Base-by-base conservation (phyloP, 2,888 invertebrate genomes). In the Xestia c-nigrum region DNA sequence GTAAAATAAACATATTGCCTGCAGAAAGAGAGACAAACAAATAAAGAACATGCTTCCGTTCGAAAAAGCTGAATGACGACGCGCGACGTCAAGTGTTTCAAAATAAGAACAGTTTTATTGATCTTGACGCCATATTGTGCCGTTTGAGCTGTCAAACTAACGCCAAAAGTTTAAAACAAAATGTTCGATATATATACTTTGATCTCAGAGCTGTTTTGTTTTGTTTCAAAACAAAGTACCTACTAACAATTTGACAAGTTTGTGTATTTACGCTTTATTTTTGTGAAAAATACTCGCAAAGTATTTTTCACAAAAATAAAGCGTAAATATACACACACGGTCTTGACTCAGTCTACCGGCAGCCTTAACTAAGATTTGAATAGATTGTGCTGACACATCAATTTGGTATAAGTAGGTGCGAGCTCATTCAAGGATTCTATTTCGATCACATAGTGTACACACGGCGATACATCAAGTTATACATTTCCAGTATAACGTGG, bases 81-180 rank as follows among this genome's bases (percentile, higher is more conserved):
- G 9, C 21, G 50, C 7, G 50, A 43, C 43, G 16, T 31, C 7
- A 43, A 31, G 73, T 19, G 14, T 10, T 57, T 40, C 46, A 38
- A 57, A 74, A 59, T 74, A 59, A 59, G 74, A 74, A 59, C 46
- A 24, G 24, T 57, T 24, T 73, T 73, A 47, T 73, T 73, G 43
- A 46, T 78, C 4, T 61, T 38, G 52, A 71, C 24, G n/a, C 46
- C 46, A 52, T 79, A 38, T 79, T 70, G 50, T 71, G 46, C 38
- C 71, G 9, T 80, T n/a, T 46, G 43, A 46, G 2, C 72, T 63
- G 80, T 71, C 72, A 71, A 80, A 79, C 80, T 40, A 6, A 52
- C 52, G 43, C 46, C 38, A 61, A 59, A 50, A 50, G 47, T 61
- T 78, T 52, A 24, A 14, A 46, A 50, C 24, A 70, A 52, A 78